Percentiles rank a stretch among this genome's conserved stretches.
Conservation (phyloP, 2,113 vertebrate genomes). For the Chaetodon trifascialis region DNA sequence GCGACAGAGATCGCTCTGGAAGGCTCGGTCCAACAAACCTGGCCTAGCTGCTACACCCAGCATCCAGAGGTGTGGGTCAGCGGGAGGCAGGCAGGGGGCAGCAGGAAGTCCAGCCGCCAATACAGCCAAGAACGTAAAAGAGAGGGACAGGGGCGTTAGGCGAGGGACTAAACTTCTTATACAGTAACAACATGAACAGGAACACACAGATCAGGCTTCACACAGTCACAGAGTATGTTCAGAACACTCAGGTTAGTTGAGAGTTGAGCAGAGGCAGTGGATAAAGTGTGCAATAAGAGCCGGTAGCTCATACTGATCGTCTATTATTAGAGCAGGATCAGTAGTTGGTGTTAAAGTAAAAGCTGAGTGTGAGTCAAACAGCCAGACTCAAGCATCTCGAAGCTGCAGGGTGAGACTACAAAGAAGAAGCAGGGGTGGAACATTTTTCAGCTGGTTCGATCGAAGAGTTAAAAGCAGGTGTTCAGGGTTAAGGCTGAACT, state of each 20-base stretch:
- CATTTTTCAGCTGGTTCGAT: background rate
- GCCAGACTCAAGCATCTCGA: slow-evolving; percentile 24
- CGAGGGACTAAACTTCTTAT: slow-evolving; percentile 41
- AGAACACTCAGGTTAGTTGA: background rate
- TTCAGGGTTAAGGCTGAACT: background rate
- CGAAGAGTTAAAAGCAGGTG: background rate
- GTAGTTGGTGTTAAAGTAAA: slow-evolving; percentile 10
- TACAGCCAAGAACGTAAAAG: slow-evolving; percentile 72
- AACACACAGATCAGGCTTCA: background rate
- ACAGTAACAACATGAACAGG: slow-evolving; percentile 16
- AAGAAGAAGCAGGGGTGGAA: background rate
- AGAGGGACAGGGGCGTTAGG: slow-evolving; percentile 83
- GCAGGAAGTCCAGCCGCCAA: slow-evolving; percentile 76
- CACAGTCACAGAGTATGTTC: background rate
- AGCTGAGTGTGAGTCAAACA: background rate
- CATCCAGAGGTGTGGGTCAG: slow-evolving; percentile 78
- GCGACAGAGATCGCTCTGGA: slow-evolving; percentile 33
- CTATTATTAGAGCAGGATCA: slow-evolving; percentile 15
- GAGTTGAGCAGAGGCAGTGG: background rate
- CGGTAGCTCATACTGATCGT: background rate
- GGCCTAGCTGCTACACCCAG: slow-evolving; percentile 84
- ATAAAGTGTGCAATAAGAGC: slow-evolving; percentile 20
- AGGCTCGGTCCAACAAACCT: slow-evolving; percentile 84
- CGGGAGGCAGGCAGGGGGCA: slow-evolving; percentile 68
- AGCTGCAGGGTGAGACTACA: background rate